Conservation (phyloP, 2,113 vertebrate species). For the Otus sunia region DNA sequence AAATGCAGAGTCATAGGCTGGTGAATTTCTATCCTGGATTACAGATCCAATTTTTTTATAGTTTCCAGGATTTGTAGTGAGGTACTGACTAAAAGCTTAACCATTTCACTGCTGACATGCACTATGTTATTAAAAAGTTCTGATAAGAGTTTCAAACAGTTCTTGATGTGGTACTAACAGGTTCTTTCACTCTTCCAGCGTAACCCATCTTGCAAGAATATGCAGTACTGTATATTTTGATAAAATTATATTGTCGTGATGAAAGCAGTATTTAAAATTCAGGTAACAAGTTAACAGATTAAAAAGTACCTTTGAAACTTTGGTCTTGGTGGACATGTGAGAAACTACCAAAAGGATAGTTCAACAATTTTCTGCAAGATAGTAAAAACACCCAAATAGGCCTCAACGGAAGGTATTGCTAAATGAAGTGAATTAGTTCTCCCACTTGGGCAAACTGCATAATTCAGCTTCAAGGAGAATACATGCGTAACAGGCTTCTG, state of each 20-base stretch:
- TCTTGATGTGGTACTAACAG: neutral
- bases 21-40: neutral
- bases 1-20: neutral
- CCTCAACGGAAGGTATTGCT: neutral
- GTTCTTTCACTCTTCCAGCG: neutral
- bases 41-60: neutral
- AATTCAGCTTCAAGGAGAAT: neutral
- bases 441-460: neutral
- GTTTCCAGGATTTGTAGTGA: neutral
- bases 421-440: neutral
- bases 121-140: neutral
- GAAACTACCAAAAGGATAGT: neutral
- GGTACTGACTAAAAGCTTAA: neutral
- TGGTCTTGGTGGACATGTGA: neutral
- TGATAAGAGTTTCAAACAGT: neutral
- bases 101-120: neutral
- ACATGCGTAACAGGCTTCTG: neutral
- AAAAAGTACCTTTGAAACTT: neutral
- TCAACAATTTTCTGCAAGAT: neutral
- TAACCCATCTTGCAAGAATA: neutral
- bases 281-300: neutral
- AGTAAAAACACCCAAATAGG: neutral
- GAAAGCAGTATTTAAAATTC: neutral
- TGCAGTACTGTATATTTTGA: neutral
- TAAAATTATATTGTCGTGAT: neutral